Evolutionary conservation across 2,113 vertebrate genomes (phyloP).

Genomic region (Larimichthys crocea): DNA sequence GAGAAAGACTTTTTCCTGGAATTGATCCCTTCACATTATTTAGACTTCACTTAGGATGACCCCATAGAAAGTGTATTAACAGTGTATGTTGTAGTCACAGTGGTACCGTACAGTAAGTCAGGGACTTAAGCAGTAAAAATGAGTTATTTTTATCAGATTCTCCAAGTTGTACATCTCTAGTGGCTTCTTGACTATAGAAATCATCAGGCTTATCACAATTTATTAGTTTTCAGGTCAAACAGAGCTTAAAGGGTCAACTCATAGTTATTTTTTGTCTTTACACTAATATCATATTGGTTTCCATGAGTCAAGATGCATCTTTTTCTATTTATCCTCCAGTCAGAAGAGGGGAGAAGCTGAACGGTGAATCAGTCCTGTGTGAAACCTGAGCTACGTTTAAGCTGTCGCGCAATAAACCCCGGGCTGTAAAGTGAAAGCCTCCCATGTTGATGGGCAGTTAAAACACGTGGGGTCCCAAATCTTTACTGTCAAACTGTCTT

Average conservation of each 20-base stretch:
- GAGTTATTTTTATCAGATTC: constrained; percentile 2
- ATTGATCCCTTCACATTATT: constrained; percentile 26
- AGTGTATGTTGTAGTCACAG: background rate
- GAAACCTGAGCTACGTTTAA: constrained; percentile 84
- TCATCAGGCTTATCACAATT: constrained; percentile 3
- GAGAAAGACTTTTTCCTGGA: constrained; percentile 46
- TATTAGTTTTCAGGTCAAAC: constrained; percentile 32
- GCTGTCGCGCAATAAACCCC: constrained; percentile 78
- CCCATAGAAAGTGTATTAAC: constrained; percentile 6
- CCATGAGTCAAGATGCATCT: constrained; percentile 29
- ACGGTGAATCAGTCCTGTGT: constrained; percentile 72
- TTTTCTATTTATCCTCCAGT: constrained; percentile 48
- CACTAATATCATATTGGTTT: constrained; percentile 14
- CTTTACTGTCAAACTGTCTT: constrained; percentile 71
- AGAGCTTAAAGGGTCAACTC: constrained; percentile 5
- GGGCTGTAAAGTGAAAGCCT: constrained; percentile 80
- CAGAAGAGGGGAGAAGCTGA: constrained; percentile 48
- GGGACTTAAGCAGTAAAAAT: constrained; percentile 25
- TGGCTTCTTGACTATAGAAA: background rate
- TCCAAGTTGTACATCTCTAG: background rate
- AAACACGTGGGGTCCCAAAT: constrained; percentile 80
- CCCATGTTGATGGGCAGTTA: constrained; percentile 82
- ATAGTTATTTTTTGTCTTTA: constrained; percentile 12
- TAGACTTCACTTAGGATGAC: constrained; percentile 17
- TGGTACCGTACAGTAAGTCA: background rate